Evolutionary conservation across 1,140 invertebrate genomes (phyloP).

Genomic region (Polypedilum vanderplanki): DNA sequence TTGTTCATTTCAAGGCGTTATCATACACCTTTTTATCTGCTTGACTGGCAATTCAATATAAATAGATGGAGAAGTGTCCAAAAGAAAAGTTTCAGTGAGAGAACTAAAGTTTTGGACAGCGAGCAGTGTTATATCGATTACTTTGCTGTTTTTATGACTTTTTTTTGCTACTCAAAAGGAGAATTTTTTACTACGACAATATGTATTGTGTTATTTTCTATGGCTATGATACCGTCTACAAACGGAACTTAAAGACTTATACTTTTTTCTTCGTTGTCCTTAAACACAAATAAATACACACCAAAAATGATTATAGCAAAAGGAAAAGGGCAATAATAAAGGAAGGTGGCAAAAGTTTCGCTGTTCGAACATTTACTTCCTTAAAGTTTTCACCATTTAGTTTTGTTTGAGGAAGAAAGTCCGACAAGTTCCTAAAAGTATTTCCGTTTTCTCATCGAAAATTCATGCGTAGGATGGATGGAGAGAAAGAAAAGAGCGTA

Average conservation of each 20-base stretch:
- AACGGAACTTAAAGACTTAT: background rate
- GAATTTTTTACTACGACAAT: background rate
- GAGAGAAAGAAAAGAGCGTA: background rate
- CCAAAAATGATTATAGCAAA: too few species aligned
- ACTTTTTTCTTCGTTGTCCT: slow-evolving; percentile 7
- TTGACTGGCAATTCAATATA: background rate
- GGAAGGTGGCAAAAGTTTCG: too few species aligned
- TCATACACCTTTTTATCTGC: slow-evolving; percentile 4
- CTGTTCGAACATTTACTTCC: background rate
- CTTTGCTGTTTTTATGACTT: slow-evolving; percentile 12
- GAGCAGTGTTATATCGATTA: slow-evolving; percentile 13
- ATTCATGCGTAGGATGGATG: background rate
- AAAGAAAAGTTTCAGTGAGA: background rate
- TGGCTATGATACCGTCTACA: background rate
- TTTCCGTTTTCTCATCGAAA: slow-evolving; percentile 16
- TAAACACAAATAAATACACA: background rate
- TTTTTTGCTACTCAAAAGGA: background rate
- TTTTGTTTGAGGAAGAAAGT: background rate
- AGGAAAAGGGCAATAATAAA: too few species aligned
- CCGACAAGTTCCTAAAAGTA: slow-evolving; percentile 8
- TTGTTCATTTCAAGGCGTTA: slow-evolving; percentile 17
- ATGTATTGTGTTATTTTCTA: background rate
- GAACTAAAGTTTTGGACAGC: background rate
- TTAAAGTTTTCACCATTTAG: background rate
- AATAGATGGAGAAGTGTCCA: background rate